Conservation (phyloP, 2,888 invertebrate genomes). For the Altica lythri region DNA sequence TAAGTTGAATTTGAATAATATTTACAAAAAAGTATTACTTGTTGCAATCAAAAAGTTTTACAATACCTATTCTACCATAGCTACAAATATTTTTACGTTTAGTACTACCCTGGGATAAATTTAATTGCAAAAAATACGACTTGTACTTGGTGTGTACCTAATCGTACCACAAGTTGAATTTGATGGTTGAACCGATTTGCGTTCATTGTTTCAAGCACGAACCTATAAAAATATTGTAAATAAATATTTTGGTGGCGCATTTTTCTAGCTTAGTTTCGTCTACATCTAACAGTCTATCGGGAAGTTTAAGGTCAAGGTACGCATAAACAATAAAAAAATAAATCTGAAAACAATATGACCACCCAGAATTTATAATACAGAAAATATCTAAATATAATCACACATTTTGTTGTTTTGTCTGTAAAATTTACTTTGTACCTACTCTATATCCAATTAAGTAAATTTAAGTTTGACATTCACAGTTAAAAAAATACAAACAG, state of each 20-base stretch:
- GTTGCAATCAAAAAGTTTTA: not conserved
- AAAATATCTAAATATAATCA: too few species aligned
- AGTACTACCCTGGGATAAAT: constrained; percentile 27
- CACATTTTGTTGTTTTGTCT: too few species aligned
- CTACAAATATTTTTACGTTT: too few species aligned
- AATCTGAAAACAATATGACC: constrained; percentile 5
- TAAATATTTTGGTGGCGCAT: constrained; percentile 31
- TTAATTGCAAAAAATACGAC: constrained; percentile 41
- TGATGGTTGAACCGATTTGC: constrained; percentile 35
- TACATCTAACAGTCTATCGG: constrained; percentile 12
- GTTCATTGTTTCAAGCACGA: constrained; percentile 31
- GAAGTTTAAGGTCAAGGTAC: constrained; percentile 17
- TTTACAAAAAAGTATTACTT: too few species aligned
- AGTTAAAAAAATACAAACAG: too few species aligned
- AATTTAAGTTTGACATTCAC: too few species aligned
- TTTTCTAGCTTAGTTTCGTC: constrained; percentile 32
- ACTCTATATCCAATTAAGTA: too few species aligned
- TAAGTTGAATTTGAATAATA: too few species aligned
- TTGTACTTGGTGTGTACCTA: constrained; percentile 41
- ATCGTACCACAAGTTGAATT: constrained; percentile 36
- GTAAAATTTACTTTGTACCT: too few species aligned
- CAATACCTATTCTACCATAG: not conserved
- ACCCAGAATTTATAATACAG: too few species aligned
- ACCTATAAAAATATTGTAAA: constrained; percentile 23
- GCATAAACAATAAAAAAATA: constrained; percentile 7